phyloP scores from a whole-genome alignment of 2,888 invertebrate genomes.

The Polydrusus cervinus region DNA sequence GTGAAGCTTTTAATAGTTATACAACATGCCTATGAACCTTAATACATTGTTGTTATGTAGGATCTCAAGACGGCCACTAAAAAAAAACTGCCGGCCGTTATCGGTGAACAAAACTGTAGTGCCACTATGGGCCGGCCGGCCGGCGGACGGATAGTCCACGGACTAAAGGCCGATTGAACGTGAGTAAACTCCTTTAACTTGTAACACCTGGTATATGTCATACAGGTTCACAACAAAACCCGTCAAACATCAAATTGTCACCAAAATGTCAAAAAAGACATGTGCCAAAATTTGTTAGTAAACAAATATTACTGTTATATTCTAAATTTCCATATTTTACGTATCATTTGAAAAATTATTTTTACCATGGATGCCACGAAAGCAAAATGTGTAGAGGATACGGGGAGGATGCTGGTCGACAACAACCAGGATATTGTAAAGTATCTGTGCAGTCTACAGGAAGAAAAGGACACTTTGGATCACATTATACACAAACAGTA shows the following conservation, averaged over 20 bases:
- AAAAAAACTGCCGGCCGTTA: too few species aligned
- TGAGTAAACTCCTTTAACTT: too few species aligned
- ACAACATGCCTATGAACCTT: too few species aligned
- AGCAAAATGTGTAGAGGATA: slow-evolving; percentile 50
- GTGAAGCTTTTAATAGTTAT: too few species aligned
- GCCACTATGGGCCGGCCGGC: too few species aligned
- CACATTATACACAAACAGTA: slow-evolving; percentile 65
- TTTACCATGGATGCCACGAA: neutral
- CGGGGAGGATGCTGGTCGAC: slow-evolving; percentile 58
- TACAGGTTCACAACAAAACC: neutral
- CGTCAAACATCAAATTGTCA: slow-evolving; percentile 5
- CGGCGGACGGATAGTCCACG: too few species aligned
- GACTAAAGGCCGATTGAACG: too few species aligned
- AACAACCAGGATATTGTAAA: slow-evolving; percentile 65
- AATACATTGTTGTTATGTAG: too few species aligned
- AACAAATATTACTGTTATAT: neutral
- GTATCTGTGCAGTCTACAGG: slow-evolving; percentile 61
- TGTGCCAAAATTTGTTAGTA: slow-evolving; percentile 14
- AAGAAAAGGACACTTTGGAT: slow-evolving; percentile 64
- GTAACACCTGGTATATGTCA: neutral
- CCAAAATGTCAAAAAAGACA: neutral
- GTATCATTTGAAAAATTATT: neutral
- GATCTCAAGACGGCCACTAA: too few species aligned
- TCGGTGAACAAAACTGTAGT: too few species aligned
- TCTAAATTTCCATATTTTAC: neutral